A percentile compares a stretch with the other conserved stretches of the same genome.
phyloP scores from a whole-genome alignment of 2,888 invertebrate species.

The Ceraclea dissimilis region DNA sequence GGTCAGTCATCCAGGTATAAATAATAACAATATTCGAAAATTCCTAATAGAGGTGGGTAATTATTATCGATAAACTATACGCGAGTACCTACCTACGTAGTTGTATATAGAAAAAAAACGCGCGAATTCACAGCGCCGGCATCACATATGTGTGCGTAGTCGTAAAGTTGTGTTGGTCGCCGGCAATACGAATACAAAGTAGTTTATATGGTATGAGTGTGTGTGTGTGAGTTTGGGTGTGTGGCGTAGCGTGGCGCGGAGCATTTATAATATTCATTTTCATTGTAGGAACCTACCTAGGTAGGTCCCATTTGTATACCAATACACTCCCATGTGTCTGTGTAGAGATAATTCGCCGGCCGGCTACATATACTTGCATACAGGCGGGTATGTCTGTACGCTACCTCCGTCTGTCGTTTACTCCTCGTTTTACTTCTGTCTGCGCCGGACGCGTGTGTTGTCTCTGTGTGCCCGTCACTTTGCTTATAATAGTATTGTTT shows the following conservation, averaged over 20 bases:
- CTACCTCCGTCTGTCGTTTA: background rate
- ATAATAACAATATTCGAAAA: no score
- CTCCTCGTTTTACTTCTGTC: background rate
- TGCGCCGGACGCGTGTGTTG: background rate
- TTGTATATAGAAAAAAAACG: constrained; percentile 1
- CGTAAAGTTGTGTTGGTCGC: no score
- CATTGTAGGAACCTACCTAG: background rate
- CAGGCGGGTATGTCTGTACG: background rate
- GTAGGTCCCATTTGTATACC: background rate
- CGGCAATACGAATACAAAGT: no score
- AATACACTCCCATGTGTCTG: background rate
- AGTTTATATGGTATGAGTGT: background rate
- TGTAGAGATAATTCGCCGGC: background rate
- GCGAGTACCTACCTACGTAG: no score
- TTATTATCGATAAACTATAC: no score
- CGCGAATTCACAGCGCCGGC: background rate
- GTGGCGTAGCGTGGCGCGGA: background rate
- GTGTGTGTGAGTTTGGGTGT: background rate
- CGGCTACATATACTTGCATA: background rate
- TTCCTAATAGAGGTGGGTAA: no score
- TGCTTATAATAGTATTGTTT: no score
- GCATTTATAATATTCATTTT: no score
- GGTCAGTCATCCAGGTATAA: no score
- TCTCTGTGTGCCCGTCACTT: background rate
- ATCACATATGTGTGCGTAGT: no score